Evolutionary conservation across 2,797 vertebrate genomes (phyloP).

Genomic region (Sardinella longiceps): DNA sequence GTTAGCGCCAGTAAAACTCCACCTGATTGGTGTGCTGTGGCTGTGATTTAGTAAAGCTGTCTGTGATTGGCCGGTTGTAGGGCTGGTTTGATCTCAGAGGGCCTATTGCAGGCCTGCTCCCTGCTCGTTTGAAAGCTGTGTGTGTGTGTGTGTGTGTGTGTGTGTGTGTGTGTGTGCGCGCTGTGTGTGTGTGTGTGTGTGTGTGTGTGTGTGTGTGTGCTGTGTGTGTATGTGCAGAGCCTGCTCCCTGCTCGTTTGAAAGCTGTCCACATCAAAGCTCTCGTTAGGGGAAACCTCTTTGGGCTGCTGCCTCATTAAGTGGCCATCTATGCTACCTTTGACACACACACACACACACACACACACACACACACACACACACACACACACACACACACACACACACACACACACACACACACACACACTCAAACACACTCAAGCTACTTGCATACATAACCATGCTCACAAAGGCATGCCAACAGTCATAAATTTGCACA

Average conservation of each 20-base stretch:
- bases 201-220: too few species aligned
- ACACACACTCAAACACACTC: not conserved
- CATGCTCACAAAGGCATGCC: not conserved
- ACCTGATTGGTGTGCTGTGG: not conserved
- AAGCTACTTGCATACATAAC: not conserved
- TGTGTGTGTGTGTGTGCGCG: too few species aligned
- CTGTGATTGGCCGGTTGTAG: not conserved
- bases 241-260: conserved; percentile 2
- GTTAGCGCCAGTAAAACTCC: not conserved
- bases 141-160: too few species aligned
- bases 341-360: not conserved
- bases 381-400: not conserved
- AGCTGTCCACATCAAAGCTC: conserved; percentile 4
- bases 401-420: not conserved
- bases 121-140: conserved; percentile 12
- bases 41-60: not conserved
- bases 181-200: too few species aligned
- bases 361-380: not conserved
- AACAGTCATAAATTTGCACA: too few species aligned
- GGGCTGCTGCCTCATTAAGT: conserved; percentile 1
- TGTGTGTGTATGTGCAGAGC: too few species aligned
- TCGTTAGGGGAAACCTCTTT: not conserved
- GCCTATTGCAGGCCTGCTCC: not conserved
- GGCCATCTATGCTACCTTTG: not conserved
- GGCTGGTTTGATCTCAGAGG: not conserved